Evolutionary conservation across 2,113 vertebrate genomes (phyloP).

Genomic region (Eidolon helvum): DNA sequence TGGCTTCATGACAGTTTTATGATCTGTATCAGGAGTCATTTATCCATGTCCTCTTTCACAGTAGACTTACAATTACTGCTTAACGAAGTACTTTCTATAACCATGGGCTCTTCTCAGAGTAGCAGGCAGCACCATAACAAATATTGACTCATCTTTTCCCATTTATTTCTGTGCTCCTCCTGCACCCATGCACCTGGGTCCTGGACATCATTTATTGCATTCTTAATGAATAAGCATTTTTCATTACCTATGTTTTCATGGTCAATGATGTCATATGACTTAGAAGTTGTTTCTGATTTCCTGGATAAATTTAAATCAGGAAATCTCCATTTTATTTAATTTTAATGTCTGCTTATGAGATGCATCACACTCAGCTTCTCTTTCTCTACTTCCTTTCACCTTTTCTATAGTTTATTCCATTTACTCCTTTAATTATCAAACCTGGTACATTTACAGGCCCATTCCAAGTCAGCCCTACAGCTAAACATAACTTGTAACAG

Average conservation of each 20-base stretch:
- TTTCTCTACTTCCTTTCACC: not conserved
- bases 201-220: not conserved
- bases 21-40: not conserved
- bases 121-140: not conserved
- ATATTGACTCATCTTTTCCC: not conserved
- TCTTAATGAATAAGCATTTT: not conserved
- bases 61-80: too few relatives aligned
- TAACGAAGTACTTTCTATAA: not conserved
- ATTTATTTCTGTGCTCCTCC: not conserved
- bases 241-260: not conserved
- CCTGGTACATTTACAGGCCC: not conserved
- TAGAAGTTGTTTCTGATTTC: not conserved
- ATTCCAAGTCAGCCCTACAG: not conserved
- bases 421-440: conserved; percentile 6
- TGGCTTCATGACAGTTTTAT: not conserved
- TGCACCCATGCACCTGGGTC: not conserved
- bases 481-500: not conserved
- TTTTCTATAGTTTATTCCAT: not conserved
- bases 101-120: not conserved
- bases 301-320: conserved; percentile 18
- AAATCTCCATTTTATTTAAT: not conserved
- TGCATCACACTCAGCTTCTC: not conserved
- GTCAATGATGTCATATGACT: not conserved
- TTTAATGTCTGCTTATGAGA: not conserved
- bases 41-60: not conserved